Evolutionary conservation across 2,888 invertebrate species (phyloP).

Genomic region (Pyrocoelia pectoralis): DNA sequence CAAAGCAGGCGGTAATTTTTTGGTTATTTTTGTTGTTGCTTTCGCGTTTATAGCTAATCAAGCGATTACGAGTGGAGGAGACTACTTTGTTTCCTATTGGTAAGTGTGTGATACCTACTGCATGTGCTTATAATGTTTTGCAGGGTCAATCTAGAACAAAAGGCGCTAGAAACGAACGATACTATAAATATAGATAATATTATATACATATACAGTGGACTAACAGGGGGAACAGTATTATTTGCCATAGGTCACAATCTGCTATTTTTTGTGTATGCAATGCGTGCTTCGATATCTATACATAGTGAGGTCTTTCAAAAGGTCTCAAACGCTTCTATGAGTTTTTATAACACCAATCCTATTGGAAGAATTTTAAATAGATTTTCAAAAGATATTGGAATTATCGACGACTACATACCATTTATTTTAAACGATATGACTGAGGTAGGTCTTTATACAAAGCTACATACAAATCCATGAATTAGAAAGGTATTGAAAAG

Average conservation of each 20-base stretch:
- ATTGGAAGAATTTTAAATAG: constrained; percentile 57
- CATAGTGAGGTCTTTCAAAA: constrained; percentile 53
- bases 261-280: constrained; percentile 54
- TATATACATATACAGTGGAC: constrained; percentile 61
- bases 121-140: background rate
- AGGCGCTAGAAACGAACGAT: constrained; percentile 30
- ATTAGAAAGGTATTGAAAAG: background rate
- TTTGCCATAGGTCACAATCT: constrained; percentile 51
- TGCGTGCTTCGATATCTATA: constrained; percentile 53
- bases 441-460: constrained; percentile 27
- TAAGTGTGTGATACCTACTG: no score
- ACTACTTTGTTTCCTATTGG: constrained; percentile 77
- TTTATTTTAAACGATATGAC: constrained; percentile 54
- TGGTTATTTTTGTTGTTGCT: constrained; percentile 58
- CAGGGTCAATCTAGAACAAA: constrained; percentile 54
- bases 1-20: constrained; percentile 63
- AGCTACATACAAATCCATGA: constrained; percentile 14
- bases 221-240: constrained; percentile 59
- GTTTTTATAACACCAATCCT: constrained; percentile 56
- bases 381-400: constrained; percentile 61
- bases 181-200: constrained; percentile 50
- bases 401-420: constrained; percentile 71
- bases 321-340: constrained; percentile 54
- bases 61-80: constrained; percentile 68
- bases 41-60: constrained; percentile 67